Evolutionary conservation across 1,140 invertebrate species (phyloP).

Genomic region (Drosophila elegans): DNA sequence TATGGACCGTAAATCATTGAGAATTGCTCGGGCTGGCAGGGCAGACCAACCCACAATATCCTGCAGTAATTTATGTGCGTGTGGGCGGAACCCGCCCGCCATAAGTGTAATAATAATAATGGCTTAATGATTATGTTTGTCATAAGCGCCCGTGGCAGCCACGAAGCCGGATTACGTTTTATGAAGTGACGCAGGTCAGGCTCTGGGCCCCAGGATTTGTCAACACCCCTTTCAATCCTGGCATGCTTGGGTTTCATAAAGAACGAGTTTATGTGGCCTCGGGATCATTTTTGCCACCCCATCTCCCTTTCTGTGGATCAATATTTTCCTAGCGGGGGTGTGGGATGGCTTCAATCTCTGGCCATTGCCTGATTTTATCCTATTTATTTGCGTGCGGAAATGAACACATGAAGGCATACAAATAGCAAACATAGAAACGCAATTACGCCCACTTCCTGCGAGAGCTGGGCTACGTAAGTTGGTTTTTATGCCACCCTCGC

Average conservation of each 20-base stretch:
- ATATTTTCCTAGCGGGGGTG: constrained; percentile 21
- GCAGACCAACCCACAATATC: constrained; percentile 21
- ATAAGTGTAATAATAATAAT: constrained; percentile 79
- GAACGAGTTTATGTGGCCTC: constrained; percentile 21
- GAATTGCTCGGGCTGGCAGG: constrained; percentile 49
- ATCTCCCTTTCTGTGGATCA: constrained; percentile 8
- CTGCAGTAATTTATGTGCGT: constrained; percentile 72
- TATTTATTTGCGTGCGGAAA: constrained; percentile 79
- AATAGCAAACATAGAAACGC: constrained; percentile 76
- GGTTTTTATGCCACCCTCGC: constrained; percentile 30
- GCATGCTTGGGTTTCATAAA: constrained; percentile 51
- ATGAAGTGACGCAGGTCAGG: constrained; percentile 63
- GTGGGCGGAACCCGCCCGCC: constrained; percentile 7
- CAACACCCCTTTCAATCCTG: constrained; percentile 56
- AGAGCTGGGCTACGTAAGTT: constrained; percentile 16
- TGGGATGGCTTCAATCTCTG: constrained; percentile 9
- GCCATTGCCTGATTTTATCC: constrained; percentile 48
- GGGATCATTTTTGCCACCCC: constrained; percentile 14
- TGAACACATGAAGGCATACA: constrained; percentile 75
- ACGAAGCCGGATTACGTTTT: constrained; percentile 51
- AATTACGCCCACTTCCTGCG: constrained; percentile 75
- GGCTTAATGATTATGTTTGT: constrained; percentile 74
- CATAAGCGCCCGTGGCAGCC: constrained; percentile 48
- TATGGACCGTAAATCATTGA: constrained; percentile 63
- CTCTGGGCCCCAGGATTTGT: constrained; percentile 51